Conservation (phyloP, 2,113 vertebrate genomes). For the Dasyornis broadbenti region DNA sequence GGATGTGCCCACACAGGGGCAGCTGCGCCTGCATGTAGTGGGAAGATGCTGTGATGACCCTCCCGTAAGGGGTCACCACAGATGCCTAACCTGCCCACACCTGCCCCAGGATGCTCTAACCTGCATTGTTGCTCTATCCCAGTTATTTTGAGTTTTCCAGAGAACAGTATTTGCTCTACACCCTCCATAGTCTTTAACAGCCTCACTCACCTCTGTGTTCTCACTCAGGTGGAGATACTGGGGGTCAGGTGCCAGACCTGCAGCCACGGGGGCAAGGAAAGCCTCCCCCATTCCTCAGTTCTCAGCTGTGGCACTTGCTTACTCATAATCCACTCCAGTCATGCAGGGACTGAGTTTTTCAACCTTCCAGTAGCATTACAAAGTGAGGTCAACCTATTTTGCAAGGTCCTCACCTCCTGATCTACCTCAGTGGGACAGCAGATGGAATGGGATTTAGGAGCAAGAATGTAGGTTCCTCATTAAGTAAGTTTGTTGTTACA, state of each 20-base stretch:
- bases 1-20: rapidly evolving
- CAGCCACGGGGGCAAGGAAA: neutral
- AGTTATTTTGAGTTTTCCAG: neutral
- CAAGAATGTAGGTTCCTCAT: neutral
- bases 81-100: neutral
- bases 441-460: neutral
- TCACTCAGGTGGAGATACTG: neutral
- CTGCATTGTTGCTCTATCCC: too few relatives aligned
- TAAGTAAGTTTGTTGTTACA: neutral
- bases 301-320: neutral
- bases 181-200: neutral
- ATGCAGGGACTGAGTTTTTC: neutral
- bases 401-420: neutral
- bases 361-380: neutral
- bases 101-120: neutral
- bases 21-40: rapidly evolving
- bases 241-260: neutral
- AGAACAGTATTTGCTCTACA: neutral
- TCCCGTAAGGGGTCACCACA: neutral
- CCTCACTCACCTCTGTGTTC: neutral
- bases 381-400: neutral
- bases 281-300: neutral
- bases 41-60: too few relatives aligned
- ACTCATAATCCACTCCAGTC: neutral
- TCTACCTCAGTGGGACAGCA: neutral